Base-by-base conservation (phyloP, 2,113 vertebrate species). In the Osmerus mordax region DNA sequence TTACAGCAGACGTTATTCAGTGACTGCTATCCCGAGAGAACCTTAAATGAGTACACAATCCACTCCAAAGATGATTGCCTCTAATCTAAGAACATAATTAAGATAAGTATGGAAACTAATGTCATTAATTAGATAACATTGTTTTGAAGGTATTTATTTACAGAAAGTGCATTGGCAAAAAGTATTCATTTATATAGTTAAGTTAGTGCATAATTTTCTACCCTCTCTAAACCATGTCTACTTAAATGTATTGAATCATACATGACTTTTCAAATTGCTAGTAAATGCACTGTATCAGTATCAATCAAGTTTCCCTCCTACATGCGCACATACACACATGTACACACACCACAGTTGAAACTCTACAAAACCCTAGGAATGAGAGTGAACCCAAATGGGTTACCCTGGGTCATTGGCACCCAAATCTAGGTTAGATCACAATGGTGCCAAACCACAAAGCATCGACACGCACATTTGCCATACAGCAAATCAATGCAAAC, bases 261-360 rank as follows among this genome's bases (percentile, higher is more conserved):
- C 21, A 62, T 81, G 70, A 74, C 9, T 69, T 82, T 47, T 11
- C 41, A 47, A 79, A 79, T 76, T 86, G 81, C 80, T 78, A 82
- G 65, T 73, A 58, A 76, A 81, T 84, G 87, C 82, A 85, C 82
- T 47, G 41, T 47, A 47, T 86, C 86, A 87, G 81, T 80, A 75
- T 84, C 78, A 70, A 84, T 83, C 82, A 84, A 79, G 81, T 90
- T 88, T 87, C 88, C 87, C 88, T 81, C 85, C 65, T 74, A 47
- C 71, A 68, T 72, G 79, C 77, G 83, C 78, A 83, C 41, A 11
- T 47, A 12, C 8, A 47, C 6, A 9, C 41, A 11, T 7, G 7
- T 7, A 47, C 79, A 83, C 68, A 32, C 75, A 47, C 5, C 41
- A 47, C 41, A 47, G 41, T 47, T 47, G 41, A 67, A 56, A 79